A percentile compares a stretch with the other conserved stretches of the same genome.
These are phyloP conservation scores for Daubentonia madagascariensis DNA, from an alignment of 2,113 vertebrate genomes.

Conservation along the genomic window DNA sequence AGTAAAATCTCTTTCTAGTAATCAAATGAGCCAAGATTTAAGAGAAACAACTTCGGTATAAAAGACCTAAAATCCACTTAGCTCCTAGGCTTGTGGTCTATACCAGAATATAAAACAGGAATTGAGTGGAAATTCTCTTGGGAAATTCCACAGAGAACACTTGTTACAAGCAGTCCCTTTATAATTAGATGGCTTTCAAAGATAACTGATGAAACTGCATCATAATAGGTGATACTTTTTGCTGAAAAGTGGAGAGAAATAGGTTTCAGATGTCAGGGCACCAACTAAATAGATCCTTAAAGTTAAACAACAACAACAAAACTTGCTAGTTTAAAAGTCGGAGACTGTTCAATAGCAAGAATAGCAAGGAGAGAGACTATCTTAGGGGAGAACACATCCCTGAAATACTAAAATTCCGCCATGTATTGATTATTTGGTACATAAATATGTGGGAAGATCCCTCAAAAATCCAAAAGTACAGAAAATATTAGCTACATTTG, in stretches of 20 bases:
- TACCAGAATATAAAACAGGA: neutral
- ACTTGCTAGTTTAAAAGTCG: neutral
- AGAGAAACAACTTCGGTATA: constrained; percentile 1
- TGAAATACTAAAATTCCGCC: neutral
- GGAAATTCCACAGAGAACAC: neutral
- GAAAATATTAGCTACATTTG: neutral
- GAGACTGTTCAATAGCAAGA: neutral
- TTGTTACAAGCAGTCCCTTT: neutral
- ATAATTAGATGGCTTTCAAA: constrained; percentile 58
- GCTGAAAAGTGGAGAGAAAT: neutral
- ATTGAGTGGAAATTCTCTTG: neutral
- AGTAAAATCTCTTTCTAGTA: constrained; percentile 12
- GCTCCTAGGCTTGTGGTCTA: neutral
- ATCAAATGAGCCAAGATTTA: neutral
- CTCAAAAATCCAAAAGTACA: neutral
- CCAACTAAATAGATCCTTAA: neutral
- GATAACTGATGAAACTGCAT: neutral
- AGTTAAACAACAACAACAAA: constrained; percentile 17
- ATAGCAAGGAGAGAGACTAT: neutral
- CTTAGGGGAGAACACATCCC: neutral
- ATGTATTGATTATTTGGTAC: neutral
- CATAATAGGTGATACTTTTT: neutral
- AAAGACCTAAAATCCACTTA: neutral
- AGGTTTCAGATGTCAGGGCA: constrained; percentile 4
- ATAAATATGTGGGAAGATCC: neutral